Conservation (phyloP, 1,140 invertebrate species). For the Apocrypta bakeri region DNA sequence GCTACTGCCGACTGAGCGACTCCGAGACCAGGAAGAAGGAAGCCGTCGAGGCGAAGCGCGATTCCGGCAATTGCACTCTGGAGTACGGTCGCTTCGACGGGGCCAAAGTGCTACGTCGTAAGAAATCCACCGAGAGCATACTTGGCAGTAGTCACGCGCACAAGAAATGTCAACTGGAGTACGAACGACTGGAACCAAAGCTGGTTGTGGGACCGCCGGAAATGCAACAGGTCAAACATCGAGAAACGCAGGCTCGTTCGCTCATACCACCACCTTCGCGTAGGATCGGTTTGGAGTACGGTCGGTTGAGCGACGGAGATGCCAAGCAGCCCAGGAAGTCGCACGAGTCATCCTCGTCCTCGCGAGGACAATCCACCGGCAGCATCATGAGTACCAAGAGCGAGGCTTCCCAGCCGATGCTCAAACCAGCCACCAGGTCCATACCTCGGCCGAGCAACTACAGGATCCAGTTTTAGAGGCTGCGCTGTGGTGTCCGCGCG, state of each 20-base stretch:
- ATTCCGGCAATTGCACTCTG: conserved; percentile 66
- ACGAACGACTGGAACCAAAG: conserved; percentile 64
- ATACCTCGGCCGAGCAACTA: conserved; percentile 79
- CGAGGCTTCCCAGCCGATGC: conserved; percentile 75
- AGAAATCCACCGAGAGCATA: conserved; percentile 75
- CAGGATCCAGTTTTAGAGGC: conserved; percentile 80
- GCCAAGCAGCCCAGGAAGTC: conserved; percentile 65
- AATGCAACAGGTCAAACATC: conserved; percentile 63
- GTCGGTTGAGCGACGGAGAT: conserved; percentile 76
- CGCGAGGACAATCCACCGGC: conserved; percentile 71
- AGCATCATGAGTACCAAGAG: conserved; percentile 73
- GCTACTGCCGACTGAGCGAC: conserved; percentile 77
- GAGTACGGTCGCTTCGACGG: conserved; percentile 68
- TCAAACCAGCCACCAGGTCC: conserved; percentile 67
- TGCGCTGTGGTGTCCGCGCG: background rate
- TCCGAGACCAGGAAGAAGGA: conserved; percentile 74
- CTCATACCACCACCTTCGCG: conserved; percentile 78
- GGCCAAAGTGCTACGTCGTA: conserved; percentile 69
- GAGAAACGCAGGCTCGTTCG: conserved; percentile 76
- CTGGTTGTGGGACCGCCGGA: conserved; percentile 59
- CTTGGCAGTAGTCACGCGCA: conserved; percentile 55
- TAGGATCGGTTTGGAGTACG: conserved; percentile 75
- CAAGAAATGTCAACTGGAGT: conserved; percentile 64
- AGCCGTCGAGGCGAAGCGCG: conserved; percentile 57
- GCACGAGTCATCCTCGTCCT: conserved; percentile 47